Conservation (phyloP, 2,797 vertebrate species). For the Hipposideros larvatus region DNA sequence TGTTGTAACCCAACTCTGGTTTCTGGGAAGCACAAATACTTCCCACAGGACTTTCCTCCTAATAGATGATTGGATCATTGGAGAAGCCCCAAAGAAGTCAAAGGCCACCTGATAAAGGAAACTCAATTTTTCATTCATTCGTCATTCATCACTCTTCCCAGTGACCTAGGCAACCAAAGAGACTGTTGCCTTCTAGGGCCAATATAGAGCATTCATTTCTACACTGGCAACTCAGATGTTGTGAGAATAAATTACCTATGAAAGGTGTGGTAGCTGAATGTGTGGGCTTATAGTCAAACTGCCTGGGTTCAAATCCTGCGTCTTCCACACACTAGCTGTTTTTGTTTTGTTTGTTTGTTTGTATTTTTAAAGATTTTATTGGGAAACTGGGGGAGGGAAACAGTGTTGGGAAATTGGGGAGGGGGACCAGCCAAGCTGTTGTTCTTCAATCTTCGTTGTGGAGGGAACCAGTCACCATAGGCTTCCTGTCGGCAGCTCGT, state of each 20-base stretch:
- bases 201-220: background rate
- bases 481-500: too few relatives aligned
- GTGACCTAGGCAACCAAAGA: background rate
- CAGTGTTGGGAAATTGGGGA: too few relatives aligned
- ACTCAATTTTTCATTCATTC: constrained; percentile 31
- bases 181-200: background rate
- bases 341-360: too few relatives aligned
- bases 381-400: too few relatives aligned
- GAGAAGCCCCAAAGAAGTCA: background rate
- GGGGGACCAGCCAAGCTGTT: too few relatives aligned
- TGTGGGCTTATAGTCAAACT: background rate
- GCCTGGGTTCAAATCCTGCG: background rate
- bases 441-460: too few relatives aligned
- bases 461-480: too few relatives aligned
- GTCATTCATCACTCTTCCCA: background rate
- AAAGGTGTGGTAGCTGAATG: background rate
- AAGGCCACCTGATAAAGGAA: constrained; percentile 34
- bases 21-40: background rate
- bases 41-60: background rate
- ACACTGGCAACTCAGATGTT: background rate
- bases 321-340: background rate
- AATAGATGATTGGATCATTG: background rate
- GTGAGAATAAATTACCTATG: background rate
- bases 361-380: too few relatives aligned
- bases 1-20: background rate